phyloP scores from a whole-genome alignment of 2,797 vertebrate species.

The Scarus forsteni region DNA sequence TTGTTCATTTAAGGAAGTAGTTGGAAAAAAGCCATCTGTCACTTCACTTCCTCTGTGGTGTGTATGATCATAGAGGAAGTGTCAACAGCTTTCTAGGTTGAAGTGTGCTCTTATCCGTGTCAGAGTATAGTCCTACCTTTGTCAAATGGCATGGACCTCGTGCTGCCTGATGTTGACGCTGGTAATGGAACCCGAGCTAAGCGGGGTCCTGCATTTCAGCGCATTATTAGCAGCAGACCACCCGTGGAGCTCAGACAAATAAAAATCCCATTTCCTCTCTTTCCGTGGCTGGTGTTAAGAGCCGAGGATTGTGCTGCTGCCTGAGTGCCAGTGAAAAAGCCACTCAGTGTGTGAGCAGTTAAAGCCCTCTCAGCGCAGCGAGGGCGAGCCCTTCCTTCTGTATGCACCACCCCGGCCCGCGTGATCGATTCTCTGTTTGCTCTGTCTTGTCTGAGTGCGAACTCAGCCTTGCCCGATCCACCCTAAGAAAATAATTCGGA shows the following conservation, averaged over 20 bases:
- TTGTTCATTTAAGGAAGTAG: slow-evolving; percentile 31
- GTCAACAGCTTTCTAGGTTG: slow-evolving; percentile 17
- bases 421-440: slow-evolving; percentile 83
- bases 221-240: slow-evolving; percentile 55
- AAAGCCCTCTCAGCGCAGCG: slow-evolving; percentile 64
- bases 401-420: slow-evolving; percentile 73
- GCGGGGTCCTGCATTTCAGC: slow-evolving; percentile 28
- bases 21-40: slow-evolving; percentile 43
- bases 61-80: slow-evolving; percentile 28
- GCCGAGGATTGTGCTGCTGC: slow-evolving; percentile 58
- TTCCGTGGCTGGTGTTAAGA: slow-evolving; percentile 62
- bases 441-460: slow-evolving; percentile 71
- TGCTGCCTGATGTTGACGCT: slow-evolving; percentile 37
- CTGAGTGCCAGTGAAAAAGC: slow-evolving; percentile 72
- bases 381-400: slow-evolving; percentile 70
- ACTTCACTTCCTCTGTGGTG: slow-evolving; percentile 19
- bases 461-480: slow-evolving; percentile 56
- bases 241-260: slow-evolving; percentile 62
- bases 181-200: slow-evolving; percentile 22
- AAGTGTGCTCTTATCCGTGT: slow-evolving; percentile 17
- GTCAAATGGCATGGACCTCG: slow-evolving; percentile 27
- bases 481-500: slow-evolving; percentile 66
- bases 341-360: slow-evolving; percentile 73
- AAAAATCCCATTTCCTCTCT: slow-evolving; percentile 74
- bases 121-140: slow-evolving; percentile 25